A percentile compares a stretch with the other conserved stretches of the same genome.
Conservation (phyloP, 2,888 invertebrate genomes). For the Caradrina clavipalpis region DNA sequence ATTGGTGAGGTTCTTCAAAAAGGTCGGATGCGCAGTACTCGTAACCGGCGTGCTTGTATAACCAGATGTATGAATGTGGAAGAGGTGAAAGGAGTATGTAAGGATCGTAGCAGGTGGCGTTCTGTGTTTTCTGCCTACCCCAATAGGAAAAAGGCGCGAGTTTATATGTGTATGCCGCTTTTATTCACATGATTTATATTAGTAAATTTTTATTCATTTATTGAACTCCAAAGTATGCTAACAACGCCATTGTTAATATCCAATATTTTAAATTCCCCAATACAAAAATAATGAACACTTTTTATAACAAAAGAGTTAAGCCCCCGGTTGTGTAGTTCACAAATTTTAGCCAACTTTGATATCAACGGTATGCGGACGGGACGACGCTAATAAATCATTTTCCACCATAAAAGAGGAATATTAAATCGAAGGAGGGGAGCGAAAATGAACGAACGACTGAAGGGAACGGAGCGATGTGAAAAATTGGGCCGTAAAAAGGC, state of each 20-base stretch:
- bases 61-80: too few relatives aligned
- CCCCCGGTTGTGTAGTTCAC: constrained; percentile 52
- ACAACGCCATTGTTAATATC: constrained; percentile 18
- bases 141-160: too few relatives aligned
- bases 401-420: constrained; percentile 83
- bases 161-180: too few relatives aligned
- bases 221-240: constrained; percentile 10
- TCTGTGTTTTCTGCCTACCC: too few relatives aligned
- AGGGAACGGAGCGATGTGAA: constrained; percentile 74
- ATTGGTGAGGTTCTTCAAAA: too few relatives aligned
- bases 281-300: constrained; percentile 10
- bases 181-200: neutral
- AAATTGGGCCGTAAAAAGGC: constrained; percentile 86
- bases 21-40: too few relatives aligned
- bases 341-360: constrained; percentile 76
- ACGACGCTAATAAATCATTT: constrained; percentile 83
- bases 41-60: too few relatives aligned
- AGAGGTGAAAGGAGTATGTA: too few relatives aligned
- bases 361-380: constrained; percentile 71
- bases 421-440: constrained; percentile 82
- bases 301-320: constrained; percentile 39
- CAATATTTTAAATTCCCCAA: constrained; percentile 30
- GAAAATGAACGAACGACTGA: constrained; percentile 79
- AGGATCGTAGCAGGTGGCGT: too few relatives aligned
- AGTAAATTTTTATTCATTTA: neutral